A percentile compares a stretch with the other conserved stretches of the same genome.
phyloP scores from a whole-genome alignment of 2,797 vertebrate genomes.

The Toxotes lorentzi region DNA sequence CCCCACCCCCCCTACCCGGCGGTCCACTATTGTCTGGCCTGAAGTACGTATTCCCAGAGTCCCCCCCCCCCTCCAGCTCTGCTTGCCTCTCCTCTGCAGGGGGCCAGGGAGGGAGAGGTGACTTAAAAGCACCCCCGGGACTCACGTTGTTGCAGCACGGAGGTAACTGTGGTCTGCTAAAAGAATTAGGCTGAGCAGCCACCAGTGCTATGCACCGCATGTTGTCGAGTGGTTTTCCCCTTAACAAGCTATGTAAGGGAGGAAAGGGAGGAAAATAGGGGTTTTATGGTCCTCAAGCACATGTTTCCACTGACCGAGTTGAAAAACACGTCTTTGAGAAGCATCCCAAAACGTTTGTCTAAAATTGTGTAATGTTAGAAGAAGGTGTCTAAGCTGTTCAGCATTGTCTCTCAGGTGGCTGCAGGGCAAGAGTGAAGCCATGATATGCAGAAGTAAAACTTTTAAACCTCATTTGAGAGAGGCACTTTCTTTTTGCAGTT shows the following conservation, averaged over 20 bases:
- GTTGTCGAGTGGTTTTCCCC: conserved; percentile 68
- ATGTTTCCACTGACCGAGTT: conserved; percentile 72
- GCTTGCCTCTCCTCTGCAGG: conserved; percentile 70
- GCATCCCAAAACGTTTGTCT: conserved; percentile 36
- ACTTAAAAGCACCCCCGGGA: conserved; percentile 70
- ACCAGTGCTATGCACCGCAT: conserved; percentile 72
- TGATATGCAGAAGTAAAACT: conserved; percentile 13
- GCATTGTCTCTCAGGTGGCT: background rate
- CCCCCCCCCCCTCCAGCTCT: conserved; percentile 36
- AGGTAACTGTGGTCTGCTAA: conserved; percentile 72
- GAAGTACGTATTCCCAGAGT: conserved; percentile 69
- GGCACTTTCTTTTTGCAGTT: background rate
- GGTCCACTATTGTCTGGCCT: conserved; percentile 73
- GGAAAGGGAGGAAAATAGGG: conserved; percentile 47
- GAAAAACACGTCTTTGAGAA: conserved; percentile 48
- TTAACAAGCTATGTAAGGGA: conserved; percentile 71
- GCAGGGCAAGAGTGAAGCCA: background rate
- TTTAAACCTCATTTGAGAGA: conserved; percentile 13
- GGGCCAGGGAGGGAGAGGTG: conserved; percentile 54
- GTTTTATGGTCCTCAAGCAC: conserved; percentile 71
- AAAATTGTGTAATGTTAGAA: conserved; percentile 23
- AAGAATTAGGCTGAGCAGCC: conserved; percentile 72
- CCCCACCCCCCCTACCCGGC: conserved; percentile 53
- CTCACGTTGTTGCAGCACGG: conserved; percentile 25
- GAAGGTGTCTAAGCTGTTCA: background rate